Percentiles rank a stretch among this genome's conserved stretches.
phyloP scores from a whole-genome alignment of 2,888 invertebrate species.

The Teleogryllus oceanicus region DNA sequence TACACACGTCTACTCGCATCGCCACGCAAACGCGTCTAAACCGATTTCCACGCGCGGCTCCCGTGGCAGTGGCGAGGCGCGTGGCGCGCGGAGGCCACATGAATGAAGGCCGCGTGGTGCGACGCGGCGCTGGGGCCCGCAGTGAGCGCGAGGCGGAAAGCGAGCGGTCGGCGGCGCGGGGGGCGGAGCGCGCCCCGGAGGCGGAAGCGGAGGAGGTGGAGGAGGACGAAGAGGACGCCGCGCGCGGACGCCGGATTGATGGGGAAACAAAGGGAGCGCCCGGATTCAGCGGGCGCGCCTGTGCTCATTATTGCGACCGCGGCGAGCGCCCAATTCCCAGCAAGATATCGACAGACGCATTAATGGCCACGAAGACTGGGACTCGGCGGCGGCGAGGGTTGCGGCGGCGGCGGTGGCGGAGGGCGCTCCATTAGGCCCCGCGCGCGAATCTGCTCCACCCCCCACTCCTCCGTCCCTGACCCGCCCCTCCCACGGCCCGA shows the following conservation, averaged over 20 bases:
- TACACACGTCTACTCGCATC: no score
- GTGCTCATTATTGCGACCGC: slow-evolving; percentile 11
- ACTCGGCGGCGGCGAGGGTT: neutral
- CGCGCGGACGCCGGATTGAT: neutral
- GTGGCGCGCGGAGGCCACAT: no score
- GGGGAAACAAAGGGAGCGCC: slow-evolving; percentile 20
- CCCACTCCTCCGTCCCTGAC: neutral
- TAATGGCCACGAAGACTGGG: neutral
- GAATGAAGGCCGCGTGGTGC: no score
- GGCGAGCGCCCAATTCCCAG: neutral
- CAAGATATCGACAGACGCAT: neutral
- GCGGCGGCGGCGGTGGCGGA: neutral
- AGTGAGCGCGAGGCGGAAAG: no score
- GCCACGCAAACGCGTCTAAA: no score
- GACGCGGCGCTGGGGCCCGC: no score
- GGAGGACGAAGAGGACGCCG: neutral
- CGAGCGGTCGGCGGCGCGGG: no score
- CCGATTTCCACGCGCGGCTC: no score
- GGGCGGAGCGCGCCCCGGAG: neutral
- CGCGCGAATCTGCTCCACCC: neutral
- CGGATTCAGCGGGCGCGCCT: slow-evolving; percentile 2
- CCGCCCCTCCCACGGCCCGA: neutral
- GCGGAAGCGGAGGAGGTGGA: neutral
- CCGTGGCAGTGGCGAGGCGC: no score
- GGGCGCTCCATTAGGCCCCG: neutral